Base-by-base conservation (phyloP, 2,888 invertebrate species). In the Antheraea assamensis region DNA sequence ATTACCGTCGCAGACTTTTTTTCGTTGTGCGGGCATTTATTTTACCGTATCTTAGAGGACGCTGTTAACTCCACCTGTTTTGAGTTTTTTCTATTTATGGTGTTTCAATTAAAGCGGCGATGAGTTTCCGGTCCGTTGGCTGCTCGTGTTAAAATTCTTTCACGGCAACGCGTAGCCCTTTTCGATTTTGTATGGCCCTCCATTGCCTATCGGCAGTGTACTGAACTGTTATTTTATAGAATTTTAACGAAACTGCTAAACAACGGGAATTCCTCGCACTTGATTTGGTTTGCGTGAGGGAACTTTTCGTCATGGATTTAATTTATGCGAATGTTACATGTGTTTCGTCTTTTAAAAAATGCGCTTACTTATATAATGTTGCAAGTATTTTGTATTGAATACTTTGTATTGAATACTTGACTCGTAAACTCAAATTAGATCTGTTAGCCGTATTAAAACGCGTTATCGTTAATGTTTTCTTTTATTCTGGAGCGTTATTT, bases 241-340 rank as follows among this genome's bases (percentile, higher is more conserved):
- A 82, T 82, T 80, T 86, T 84, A 80, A 80, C 84, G 88, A 90
- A 90, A 92, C 90, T 89, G 87, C 85, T 88, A 81, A 84, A 82
- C 91, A 90, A 91, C 90, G 90, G 90, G 88, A 90, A 86, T 88
- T 88, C 83, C 86, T 89, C 88, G 86, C 88, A 90, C 83, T 88
- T 83, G 80, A 83, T 13, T 70, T 58, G 55, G 35, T 30, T 35
- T 55, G 55, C 31, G 35, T 66, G 58, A 55, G 31, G 19, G 21
- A 42, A 55, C 19, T 13, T 66, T 66, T 61, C 31, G 31, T 66
- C 24, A n/a, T 35, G 35, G 21, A 21, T 66, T 31, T 19, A 21
- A 21, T 66, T 31, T 35, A 66, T 66, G 27, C 30, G 49, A 17
- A 4, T 49, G 49, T 49, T 49, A 49, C 4, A 19, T 49, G 49